Percentiles rank a stretch among this genome's conserved stretches.
phyloP scores from a whole-genome alignment of 2,888 invertebrate genomes.

The Hyles lineata region DNA sequence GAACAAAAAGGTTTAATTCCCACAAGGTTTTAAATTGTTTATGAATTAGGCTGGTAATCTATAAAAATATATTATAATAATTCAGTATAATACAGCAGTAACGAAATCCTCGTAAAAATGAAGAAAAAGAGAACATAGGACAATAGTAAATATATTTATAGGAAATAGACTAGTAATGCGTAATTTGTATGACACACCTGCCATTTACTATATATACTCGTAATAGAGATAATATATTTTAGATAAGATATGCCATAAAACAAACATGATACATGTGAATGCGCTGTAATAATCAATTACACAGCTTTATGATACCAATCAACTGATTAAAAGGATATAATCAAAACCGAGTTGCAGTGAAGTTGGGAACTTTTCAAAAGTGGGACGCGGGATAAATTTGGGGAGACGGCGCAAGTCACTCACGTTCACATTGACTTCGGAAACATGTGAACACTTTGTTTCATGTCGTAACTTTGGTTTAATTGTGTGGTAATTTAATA shows the following conservation, averaged over 20 bases:
- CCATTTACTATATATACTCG: too few relatives aligned
- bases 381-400: constrained; percentile 38
- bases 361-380: constrained; percentile 36
- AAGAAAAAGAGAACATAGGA: background rate
- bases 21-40: too few relatives aligned
- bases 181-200: constrained; percentile 2
- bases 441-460: constrained; percentile 35
- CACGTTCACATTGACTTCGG: constrained; percentile 40
- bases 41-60: too few relatives aligned
- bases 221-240: background rate
- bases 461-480: constrained; percentile 14
- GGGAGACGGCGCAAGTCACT: constrained; percentile 43
- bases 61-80: too few relatives aligned
- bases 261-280: background rate
- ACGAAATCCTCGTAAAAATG: background rate
- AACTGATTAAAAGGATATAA: constrained; percentile 4
- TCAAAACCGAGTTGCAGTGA: constrained; percentile 23
- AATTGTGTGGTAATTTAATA: constrained; percentile 47
- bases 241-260: background rate
- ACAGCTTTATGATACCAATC: background rate
- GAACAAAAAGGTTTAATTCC: too few relatives aligned
- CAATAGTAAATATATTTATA: background rate
- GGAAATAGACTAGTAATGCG: background rate
- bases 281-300: background rate
- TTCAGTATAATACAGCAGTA: too few relatives aligned